A percentile compares a stretch with the other conserved stretches of the same genome.
Evolutionary conservation across 2,113 vertebrate genomes (phyloP).

Genomic region (Theropithecus gelada): DNA sequence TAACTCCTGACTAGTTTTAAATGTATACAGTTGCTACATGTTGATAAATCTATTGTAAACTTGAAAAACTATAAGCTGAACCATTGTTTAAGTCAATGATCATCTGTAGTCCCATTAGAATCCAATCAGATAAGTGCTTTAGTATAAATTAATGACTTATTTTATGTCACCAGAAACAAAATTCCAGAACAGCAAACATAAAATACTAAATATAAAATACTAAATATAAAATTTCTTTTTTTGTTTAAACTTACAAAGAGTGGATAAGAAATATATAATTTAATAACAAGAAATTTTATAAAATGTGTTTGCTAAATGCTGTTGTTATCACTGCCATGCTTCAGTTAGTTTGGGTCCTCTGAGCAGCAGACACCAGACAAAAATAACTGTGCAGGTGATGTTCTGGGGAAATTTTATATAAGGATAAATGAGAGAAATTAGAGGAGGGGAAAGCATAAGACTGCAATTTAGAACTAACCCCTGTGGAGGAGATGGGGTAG

Average conservation of each 20-base stretch:
- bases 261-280: neutral
- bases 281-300: neutral
- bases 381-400: neutral
- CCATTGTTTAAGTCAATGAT: neutral
- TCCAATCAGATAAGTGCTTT: neutral
- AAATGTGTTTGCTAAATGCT: neutral
- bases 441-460: neutral
- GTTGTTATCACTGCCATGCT: neutral
- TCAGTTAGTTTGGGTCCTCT: neutral
- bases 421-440: neutral
- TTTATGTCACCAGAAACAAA: neutral
- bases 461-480: neutral
- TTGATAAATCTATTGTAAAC: neutral
- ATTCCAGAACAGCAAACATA: neutral
- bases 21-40: neutral
- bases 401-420: neutral
- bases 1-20: conserved; percentile 7
- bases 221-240: neutral
- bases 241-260: neutral
- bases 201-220: neutral
- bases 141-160: neutral
- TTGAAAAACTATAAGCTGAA: neutral
- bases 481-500: neutral
- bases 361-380: neutral
- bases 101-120: neutral